Conservation (phyloP, 1,140 invertebrate species). For the Drosophila sproati region DNA sequence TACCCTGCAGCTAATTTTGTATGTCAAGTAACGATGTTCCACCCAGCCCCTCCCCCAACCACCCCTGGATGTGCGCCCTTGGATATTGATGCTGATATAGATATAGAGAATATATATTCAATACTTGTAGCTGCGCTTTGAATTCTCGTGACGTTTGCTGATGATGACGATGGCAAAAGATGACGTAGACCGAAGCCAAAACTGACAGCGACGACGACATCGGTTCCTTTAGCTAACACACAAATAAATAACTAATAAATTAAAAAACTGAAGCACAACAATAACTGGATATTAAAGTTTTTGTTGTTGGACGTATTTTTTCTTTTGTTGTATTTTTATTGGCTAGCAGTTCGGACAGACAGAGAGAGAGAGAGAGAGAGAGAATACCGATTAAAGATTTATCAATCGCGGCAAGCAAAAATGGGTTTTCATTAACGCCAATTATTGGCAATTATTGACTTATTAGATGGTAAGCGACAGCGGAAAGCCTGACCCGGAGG, state of each 20-base stretch:
- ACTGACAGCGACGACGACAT: conserved; percentile 23
- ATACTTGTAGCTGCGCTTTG: conserved; percentile 16
- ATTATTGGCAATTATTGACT: conserved; percentile 69
- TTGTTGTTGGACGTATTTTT: conserved; percentile 31
- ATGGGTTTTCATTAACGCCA: conserved; percentile 71
- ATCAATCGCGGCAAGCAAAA: conserved; percentile 65
- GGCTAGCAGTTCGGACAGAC: conserved; percentile 15
- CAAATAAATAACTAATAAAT: conserved; percentile 77
- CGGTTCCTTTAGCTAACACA: conserved; percentile 60
- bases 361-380: neutral
- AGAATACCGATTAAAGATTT: conserved; percentile 35
- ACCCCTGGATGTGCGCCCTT: no score
- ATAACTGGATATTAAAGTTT: conserved; percentile 30
- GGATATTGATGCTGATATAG: conserved; percentile 2
- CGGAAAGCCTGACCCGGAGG: conserved; percentile 18
- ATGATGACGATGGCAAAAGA: conserved; percentile 46
- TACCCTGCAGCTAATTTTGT: no score
- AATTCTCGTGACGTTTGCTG: conserved; percentile 52
- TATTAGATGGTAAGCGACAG: conserved; percentile 60
- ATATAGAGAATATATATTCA: neutral
- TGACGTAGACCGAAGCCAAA: conserved; percentile 33
- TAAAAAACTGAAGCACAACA: conserved; percentile 52
- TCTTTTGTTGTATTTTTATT: conserved; percentile 55
- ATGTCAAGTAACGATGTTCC: no score
- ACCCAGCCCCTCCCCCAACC: no score